These are phyloP conservation scores for Diachasma alloeum DNA, from an alignment of 1,140 invertebrate species.

Conservation along the genomic window DNA sequence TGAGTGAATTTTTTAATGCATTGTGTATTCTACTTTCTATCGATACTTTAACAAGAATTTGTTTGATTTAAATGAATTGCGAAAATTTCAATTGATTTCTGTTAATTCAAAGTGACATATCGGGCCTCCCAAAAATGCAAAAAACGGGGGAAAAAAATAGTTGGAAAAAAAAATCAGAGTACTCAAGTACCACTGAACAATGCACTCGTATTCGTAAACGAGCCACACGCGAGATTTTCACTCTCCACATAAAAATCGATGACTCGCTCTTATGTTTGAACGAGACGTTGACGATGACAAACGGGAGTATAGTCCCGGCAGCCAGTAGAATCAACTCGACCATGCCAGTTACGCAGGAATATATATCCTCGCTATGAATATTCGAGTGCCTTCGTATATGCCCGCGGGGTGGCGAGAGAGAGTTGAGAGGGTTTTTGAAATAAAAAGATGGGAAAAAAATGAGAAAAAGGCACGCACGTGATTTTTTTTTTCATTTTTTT, in stretches of 20 bases:
- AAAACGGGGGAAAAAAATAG: conserved; percentile 14
- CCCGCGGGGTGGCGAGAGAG: conserved; percentile 20
- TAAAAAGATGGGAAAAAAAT: conserved; percentile 5
- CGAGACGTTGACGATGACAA: conserved; percentile 33
- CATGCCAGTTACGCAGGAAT: conserved; percentile 30
- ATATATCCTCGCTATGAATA: conserved; percentile 24
- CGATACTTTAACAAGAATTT: too few species aligned
- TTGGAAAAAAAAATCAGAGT: conserved; percentile 19
- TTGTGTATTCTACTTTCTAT: too few species aligned
- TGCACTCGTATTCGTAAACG: conserved; percentile 23
- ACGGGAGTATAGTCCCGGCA: conserved; percentile 4
- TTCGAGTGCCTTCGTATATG: conserved; percentile 22
- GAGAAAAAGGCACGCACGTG: conserved; percentile 28
- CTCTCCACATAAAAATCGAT: conserved; percentile 25
- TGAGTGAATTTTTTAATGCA: too few species aligned
- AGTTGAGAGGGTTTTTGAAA: conserved; percentile 2
- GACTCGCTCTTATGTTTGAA: conserved; percentile 27
- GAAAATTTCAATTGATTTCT: neutral
- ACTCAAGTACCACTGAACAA: conserved; percentile 30
- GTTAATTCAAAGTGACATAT: neutral
- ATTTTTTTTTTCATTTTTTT: neutral
- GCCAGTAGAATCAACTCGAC: conserved; percentile 19
- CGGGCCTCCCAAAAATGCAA: neutral
- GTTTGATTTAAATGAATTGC: neutral
- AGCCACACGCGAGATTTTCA: conserved; percentile 24